phyloP scores from a whole-genome alignment of 2,113 vertebrate species.

The Smithornis capensis region DNA sequence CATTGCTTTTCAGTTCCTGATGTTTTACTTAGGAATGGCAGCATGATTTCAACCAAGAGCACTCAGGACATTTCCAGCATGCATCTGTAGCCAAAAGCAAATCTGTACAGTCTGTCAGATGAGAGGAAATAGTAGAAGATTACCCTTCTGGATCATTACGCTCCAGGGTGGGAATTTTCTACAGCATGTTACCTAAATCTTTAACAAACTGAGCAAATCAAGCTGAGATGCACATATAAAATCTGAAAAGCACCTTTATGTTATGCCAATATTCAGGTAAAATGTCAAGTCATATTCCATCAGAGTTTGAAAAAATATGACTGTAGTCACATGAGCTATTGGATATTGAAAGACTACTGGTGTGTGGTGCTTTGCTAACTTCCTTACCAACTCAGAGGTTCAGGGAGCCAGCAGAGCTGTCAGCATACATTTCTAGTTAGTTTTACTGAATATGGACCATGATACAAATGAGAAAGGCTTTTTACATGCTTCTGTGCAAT shows the following conservation, averaged over 20 bases:
- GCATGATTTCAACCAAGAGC: background rate
- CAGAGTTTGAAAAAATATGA: background rate
- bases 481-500: background rate
- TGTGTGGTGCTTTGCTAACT: background rate
- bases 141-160: slow-evolving; percentile 22
- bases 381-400: background rate
- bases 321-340: background rate
- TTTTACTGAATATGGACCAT: background rate
- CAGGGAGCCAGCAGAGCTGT: background rate
- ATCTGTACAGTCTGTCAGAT: background rate
- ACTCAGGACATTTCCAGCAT: background rate
- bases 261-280: background rate
- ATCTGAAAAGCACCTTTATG: slow-evolving; percentile 1
- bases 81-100: background rate
- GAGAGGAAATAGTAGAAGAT: background rate
- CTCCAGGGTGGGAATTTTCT: background rate
- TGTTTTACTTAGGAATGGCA: background rate
- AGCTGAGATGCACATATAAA: slow-evolving; percentile 4
- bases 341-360: background rate
- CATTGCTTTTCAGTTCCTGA: background rate
- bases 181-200: background rate
- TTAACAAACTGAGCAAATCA: slow-evolving; percentile 8
- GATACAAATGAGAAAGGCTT: background rate
- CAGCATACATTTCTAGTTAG: background rate
- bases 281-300: slow-evolving; percentile 45